phyloP scores from a whole-genome alignment of 2,113 vertebrate species.

The Spizaetus ornatus region DNA sequence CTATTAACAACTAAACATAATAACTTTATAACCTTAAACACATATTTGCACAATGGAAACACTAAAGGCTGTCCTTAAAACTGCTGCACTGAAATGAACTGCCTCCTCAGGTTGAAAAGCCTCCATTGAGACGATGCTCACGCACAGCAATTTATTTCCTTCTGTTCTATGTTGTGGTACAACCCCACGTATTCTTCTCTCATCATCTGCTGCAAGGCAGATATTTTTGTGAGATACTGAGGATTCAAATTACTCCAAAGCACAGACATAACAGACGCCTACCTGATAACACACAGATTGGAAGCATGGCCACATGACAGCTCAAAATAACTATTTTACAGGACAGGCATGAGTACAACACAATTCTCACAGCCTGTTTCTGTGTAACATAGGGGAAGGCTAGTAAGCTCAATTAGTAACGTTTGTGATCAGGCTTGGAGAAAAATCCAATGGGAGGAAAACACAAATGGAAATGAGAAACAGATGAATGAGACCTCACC shows the following conservation, averaged over 20 bases:
- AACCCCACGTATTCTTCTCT: neutral
- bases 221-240: conserved; percentile 17
- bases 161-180: neutral
- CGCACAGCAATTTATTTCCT: neutral
- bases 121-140: neutral
- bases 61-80: neutral
- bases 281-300: conserved; percentile 18
- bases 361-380: neutral
- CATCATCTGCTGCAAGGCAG: conserved; percentile 32
- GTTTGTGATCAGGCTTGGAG: neutral
- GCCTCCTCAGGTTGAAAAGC: neutral
- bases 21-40: neutral
- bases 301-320: neutral
- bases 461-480: neutral
- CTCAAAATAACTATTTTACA: neutral
- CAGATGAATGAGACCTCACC: conserved; percentile 71
- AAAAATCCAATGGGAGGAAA: neutral
- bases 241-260: neutral
- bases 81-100: neutral
- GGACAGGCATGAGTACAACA: neutral
- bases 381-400: neutral
- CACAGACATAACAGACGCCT: conserved; percentile 30
- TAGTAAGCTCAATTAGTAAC: neutral
- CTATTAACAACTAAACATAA: neutral
- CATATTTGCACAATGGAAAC: neutral